These are phyloP conservation scores for Sabellastarte sp. DNA, from an alignment of 2,888 invertebrate species.

Conservation along the genomic window DNA sequence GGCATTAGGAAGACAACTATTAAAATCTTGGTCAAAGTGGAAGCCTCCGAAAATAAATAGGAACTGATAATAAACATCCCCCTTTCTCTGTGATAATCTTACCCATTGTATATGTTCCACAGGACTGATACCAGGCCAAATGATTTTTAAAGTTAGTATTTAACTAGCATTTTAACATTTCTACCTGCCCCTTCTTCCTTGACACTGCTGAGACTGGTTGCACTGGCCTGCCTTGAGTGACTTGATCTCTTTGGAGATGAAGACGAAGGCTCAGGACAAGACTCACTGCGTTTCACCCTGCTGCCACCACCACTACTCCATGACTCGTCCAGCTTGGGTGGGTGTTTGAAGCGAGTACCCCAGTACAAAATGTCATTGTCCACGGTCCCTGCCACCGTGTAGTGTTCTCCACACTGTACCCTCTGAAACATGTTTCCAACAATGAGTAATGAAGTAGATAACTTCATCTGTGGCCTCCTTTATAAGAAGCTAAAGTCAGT, in stretches of 20 bases:
- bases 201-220: conserved; percentile 22
- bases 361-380: conserved; percentile 72
- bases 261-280: background rate
- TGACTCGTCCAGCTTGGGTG: conserved; percentile 3
- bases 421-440: conserved; percentile 61
- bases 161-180: no score
- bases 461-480: no score
- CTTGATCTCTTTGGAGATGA: background rate
- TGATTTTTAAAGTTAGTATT: no score
- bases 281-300: background rate
- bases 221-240: conserved; percentile 36
- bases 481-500: no score
- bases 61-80: no score
- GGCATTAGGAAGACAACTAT: no score
- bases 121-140: no score
- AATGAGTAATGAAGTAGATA: no score
- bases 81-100: no score
- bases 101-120: no score
- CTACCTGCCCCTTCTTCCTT: background rate
- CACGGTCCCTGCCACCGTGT: conserved; percentile 68
- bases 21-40: no score
- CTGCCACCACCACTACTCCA: background rate
- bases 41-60: no score
- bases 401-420: conserved; percentile 68
- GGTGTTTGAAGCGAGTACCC: conserved; percentile 61